Conservation (phyloP, 1,140 invertebrate species). For the Sycophila sp. region DNA sequence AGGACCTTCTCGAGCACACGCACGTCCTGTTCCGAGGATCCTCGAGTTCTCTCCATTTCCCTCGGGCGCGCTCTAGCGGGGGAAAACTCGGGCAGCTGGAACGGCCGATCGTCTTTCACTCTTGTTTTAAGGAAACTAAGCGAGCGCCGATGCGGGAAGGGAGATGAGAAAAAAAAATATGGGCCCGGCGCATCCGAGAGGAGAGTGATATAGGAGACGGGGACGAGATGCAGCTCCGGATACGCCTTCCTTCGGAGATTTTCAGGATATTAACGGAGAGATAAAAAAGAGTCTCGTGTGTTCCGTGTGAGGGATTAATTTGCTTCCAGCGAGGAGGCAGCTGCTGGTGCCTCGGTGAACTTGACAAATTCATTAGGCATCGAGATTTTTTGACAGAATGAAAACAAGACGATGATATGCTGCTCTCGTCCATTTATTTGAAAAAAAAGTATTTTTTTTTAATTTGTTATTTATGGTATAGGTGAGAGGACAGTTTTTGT, state of each 20-base stretch:
- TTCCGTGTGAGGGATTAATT: too few relatives aligned
- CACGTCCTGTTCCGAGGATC: slow-evolving; percentile 60
- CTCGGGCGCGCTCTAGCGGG: slow-evolving; percentile 25
- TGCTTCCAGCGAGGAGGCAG: neutral
- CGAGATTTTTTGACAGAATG: too few relatives aligned
- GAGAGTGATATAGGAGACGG: neutral
- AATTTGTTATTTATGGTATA: too few relatives aligned
- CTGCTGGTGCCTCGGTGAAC: neutral
- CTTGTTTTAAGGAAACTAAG: slow-evolving; percentile 59
- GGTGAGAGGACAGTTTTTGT: too few relatives aligned
- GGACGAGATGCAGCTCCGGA: neutral
- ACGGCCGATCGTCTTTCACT: slow-evolving; percentile 44
- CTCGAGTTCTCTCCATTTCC: slow-evolving; percentile 39
- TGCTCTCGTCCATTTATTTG: neutral
- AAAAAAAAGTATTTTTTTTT: too few relatives aligned
- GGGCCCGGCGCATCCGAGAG: too few relatives aligned
- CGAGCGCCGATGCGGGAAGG: neutral
- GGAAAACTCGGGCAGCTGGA: slow-evolving; percentile 44
- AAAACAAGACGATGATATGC: neutral
- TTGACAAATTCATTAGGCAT: neutral
- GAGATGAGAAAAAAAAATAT: neutral
- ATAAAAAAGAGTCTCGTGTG: too few relatives aligned
- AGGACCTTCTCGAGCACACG: slow-evolving; percentile 47
- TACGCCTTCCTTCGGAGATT: slow-evolving; percentile 1
- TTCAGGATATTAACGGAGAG: slow-evolving; percentile 16